These are phyloP conservation scores for Lithosia quadra DNA, from an alignment of 2,888 invertebrate genomes.

Conservation along the genomic window DNA sequence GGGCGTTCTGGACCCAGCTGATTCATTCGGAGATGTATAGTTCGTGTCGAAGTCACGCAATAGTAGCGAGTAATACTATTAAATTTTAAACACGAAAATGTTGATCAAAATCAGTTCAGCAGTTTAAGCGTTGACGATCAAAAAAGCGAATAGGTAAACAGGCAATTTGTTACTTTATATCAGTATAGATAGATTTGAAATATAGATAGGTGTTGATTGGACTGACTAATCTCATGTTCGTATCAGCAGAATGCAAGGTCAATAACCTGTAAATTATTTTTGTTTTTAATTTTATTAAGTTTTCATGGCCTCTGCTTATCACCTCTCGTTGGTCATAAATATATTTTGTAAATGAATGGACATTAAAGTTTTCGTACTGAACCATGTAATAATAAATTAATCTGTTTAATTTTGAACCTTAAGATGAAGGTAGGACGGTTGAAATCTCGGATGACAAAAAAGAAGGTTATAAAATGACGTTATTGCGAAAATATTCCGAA, in stretches of 20 bases:
- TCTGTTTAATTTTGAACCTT: not conserved
- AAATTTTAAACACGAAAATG: too few species aligned
- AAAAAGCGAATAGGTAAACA: too few species aligned
- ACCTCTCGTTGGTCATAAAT: not conserved
- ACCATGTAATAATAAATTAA: not conserved
- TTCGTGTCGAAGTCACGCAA: not conserved
- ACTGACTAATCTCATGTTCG: not conserved
- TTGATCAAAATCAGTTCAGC: too few species aligned
- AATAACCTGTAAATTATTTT: not conserved
- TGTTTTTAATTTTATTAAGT: constrained; percentile 2
- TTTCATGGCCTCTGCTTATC: not conserved
- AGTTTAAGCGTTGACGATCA: too few species aligned
- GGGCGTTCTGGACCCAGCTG: too few species aligned
- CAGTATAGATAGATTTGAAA: not conserved
- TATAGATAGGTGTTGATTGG: not conserved
- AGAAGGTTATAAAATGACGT: not conserved
- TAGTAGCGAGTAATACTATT: not conserved
- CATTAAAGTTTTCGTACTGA: constrained; percentile 3
- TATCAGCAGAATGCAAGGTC: constrained; percentile 1
- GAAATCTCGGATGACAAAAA: not conserved
- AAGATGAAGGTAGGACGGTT: not conserved
- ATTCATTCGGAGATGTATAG: too few species aligned
- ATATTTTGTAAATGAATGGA: not conserved
- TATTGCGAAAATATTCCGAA: not conserved
- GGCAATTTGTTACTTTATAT: not conserved